phyloP scores from a whole-genome alignment of 2,888 invertebrate genomes.

The Pegoplata infirma region DNA sequence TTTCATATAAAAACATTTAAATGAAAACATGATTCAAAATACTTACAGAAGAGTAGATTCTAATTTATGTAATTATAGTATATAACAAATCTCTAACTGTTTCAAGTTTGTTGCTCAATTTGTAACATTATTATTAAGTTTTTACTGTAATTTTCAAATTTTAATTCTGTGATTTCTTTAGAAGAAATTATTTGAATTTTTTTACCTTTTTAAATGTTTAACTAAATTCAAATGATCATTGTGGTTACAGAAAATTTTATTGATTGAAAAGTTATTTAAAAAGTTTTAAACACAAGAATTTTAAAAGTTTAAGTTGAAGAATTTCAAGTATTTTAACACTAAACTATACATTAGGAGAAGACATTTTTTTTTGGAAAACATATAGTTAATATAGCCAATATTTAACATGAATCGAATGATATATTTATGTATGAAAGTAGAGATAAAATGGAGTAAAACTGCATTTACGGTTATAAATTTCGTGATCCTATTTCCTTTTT shows the following conservation, averaged over 20 bases:
- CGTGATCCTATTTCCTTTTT: no score
- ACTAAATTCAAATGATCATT: constrained; percentile 6
- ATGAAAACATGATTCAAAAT: not conserved
- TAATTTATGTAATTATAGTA: not conserved
- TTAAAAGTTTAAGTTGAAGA: not conserved
- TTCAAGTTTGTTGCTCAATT: not conserved
- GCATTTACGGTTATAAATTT: no score
- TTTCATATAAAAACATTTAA: not conserved
- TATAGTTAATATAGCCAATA: no score
- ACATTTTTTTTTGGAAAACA: not conserved
- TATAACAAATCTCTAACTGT: not conserved
- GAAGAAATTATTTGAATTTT: no score
- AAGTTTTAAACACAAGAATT: not conserved
- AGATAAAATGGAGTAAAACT: no score
- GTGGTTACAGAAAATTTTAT: constrained; percentile 16
- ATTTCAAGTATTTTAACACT: not conserved
- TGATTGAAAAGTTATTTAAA: constrained; percentile 2
- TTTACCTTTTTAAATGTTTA: not conserved
- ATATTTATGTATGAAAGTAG: no score
- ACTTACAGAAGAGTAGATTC: not conserved
- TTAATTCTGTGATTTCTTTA: not conserved
- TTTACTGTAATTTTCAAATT: no score
- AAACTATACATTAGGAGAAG: not conserved
- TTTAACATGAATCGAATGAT: no score
- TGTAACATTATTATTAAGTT: not conserved